Percentiles rank a stretch among this genome's conserved stretches.
Conservation (phyloP, 2,113 vertebrate species). For the Melanocharis versteri region DNA sequence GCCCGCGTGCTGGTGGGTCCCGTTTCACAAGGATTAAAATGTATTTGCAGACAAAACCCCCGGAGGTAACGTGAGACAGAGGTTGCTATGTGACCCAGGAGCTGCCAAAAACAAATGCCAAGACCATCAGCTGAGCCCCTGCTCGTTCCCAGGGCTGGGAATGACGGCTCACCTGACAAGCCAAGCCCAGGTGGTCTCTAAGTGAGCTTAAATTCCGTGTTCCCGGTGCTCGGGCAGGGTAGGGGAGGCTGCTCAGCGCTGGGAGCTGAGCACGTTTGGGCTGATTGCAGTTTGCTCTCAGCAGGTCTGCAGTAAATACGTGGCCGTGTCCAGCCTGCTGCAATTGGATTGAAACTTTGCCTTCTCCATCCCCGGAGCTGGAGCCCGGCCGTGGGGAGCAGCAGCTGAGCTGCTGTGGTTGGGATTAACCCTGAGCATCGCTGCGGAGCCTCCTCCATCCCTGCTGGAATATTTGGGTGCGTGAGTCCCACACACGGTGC, state of each 20-base stretch:
- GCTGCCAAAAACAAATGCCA: constrained; percentile 23
- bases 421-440: accelerated
- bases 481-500: accelerated
- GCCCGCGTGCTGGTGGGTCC: not conserved
- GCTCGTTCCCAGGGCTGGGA: not conserved
- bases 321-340: not conserved
- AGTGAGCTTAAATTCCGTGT: accelerated
- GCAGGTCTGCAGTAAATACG: not conserved
- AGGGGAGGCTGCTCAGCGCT: accelerated
- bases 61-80: not conserved
- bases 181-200: not conserved
- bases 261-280: not conserved
- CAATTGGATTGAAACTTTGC: not conserved
- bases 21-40: not conserved
- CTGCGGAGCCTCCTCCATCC: accelerated
- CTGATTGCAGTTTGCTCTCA: not conserved
- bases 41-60: not conserved
- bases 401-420: not conserved
- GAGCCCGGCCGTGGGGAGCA: not conserved
- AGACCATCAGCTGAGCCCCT: not conserved
- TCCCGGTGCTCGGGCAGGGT: not conserved
- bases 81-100: not conserved
- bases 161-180: accelerated
- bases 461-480: not conserved
- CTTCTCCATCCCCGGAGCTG: not conserved